Conservation (phyloP, 2,888 invertebrate species). For the Argynnis bischoffii region DNA sequence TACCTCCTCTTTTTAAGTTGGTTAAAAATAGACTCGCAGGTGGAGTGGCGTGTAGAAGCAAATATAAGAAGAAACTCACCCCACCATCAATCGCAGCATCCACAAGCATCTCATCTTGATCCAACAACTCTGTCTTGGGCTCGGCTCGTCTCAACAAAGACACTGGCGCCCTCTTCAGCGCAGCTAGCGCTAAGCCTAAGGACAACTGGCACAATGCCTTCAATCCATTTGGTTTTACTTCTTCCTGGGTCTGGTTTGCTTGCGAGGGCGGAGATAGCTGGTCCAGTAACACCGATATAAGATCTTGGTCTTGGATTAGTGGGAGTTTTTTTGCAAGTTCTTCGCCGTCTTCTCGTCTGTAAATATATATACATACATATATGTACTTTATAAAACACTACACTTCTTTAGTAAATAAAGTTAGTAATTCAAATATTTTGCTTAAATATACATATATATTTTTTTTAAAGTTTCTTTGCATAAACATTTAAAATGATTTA, state of each 20-base stretch:
- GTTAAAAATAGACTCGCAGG: not conserved
- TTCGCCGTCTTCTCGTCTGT: slow-evolving; percentile 88
- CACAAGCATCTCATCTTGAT: slow-evolving; percentile 90
- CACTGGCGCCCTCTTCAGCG: slow-evolving; percentile 70
- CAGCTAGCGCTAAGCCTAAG: slow-evolving; percentile 65
- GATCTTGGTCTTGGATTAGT: slow-evolving; percentile 83
- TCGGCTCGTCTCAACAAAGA: slow-evolving; percentile 55
- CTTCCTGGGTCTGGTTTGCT: slow-evolving; percentile 44
- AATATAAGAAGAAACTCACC: slow-evolving; percentile 46
- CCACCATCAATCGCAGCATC: slow-evolving; percentile 90
- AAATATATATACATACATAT: not conserved
- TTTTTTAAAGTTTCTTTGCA: no score
- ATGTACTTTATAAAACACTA: not conserved
- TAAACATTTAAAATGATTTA: no score
- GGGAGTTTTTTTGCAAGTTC: slow-evolving; percentile 86
- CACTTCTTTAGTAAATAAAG: no score
- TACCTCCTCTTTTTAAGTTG: no score
- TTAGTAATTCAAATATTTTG: no score
- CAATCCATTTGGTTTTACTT: slow-evolving; percentile 50
- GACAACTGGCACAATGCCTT: slow-evolving; percentile 66
- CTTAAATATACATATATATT: no score
- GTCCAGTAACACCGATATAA: slow-evolving; percentile 77
- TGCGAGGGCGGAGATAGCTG: slow-evolving; percentile 67
- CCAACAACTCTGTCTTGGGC: slow-evolving; percentile 67
- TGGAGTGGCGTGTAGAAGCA: not conserved